Base-by-base conservation (phyloP, 2,797 vertebrate species). In the Phataginus tricuspis region DNA sequence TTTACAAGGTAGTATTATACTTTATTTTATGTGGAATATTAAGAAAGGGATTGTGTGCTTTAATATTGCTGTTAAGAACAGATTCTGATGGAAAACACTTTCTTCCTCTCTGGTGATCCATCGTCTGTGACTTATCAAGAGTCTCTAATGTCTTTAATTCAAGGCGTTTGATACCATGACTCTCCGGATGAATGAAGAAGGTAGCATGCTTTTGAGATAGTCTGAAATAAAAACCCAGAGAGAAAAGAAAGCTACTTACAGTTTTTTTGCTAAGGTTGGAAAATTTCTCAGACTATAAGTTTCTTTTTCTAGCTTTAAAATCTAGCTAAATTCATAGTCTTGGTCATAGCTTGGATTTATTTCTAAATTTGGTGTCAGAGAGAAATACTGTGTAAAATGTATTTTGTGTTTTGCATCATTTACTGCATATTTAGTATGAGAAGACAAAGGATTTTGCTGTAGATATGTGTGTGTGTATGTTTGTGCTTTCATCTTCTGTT, bases 331-430 rank as follows among this genome's bases (percentile, higher is more conserved):
- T n/a, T 57, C 91, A 84, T n/a, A 80, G 42, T 57, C 27, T 69
- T 96, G 37, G 77, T 86, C 9, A 42, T 92, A 89, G 23, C 49
- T 92, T n/a, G 2, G 53, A 94, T 96, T 96, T 31, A 94, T 96
- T 96, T 94, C 72, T 93, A 94, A 95, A 49, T 93, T 59, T 84
- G 45, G 19, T 88, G 23, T 86, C 49, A 34, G 34, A 11, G 18
- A 95, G 68, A 90, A 75, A 85, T 91, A 86, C 16, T 74, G n/a
- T 71, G 25, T 23, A 78, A 89, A 96, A 31, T 95, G 14, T 37
- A 74, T 79, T 93, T 92, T 96, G 45, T 80, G 49, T 90, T 96
- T 96, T 97, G 83, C 61, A 85, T 94, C 53, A 96, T 91, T 98
- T 96, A 69, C 88, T 85, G 29, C 69, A 85, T 64, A 95, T 92